phyloP scores from a whole-genome alignment of 2,888 invertebrate genomes.

The Siphlonurus alternatus region DNA sequence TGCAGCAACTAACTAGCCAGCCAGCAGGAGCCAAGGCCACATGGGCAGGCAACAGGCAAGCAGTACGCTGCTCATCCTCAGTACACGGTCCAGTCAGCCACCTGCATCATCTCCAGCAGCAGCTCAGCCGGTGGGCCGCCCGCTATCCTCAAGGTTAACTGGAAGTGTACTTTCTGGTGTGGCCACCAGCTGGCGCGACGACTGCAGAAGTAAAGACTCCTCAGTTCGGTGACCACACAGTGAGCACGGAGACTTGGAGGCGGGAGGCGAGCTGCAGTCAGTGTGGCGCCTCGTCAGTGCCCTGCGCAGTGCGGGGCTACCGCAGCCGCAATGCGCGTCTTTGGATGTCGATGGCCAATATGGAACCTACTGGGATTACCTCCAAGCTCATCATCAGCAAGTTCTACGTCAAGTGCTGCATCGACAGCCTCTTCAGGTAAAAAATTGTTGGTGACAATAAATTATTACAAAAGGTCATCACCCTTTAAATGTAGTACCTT shows the following conservation, averaged over 20 bases:
- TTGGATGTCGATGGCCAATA: not conserved
- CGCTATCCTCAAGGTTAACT: not conserved
- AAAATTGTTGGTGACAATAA: too few relatives aligned
- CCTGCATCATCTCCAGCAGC: too few relatives aligned
- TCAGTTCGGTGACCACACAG: not conserved
- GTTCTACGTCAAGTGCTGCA: not conserved
- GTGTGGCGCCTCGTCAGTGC: too few relatives aligned
- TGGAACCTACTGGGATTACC: not conserved
- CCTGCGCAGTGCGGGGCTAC: too few relatives aligned
- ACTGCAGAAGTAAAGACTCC: not conserved
- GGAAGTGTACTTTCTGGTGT: not conserved
- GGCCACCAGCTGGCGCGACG: not conserved
- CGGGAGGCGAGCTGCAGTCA: not conserved
- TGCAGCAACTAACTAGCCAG: too few relatives aligned
- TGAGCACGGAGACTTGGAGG: not conserved
- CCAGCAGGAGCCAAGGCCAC: too few relatives aligned
- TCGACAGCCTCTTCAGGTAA: not conserved
- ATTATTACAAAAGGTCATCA: too few relatives aligned
- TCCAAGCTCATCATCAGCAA: not conserved
- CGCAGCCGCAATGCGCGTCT: not conserved
- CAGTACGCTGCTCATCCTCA: too few relatives aligned
- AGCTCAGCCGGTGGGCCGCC: not conserved
- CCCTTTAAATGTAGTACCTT: too few relatives aligned
- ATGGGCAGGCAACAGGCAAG: too few relatives aligned
- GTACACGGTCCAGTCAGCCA: too few relatives aligned